Base-by-base conservation (phyloP, 1,140 invertebrate genomes). In the Drosophila tani region DNA sequence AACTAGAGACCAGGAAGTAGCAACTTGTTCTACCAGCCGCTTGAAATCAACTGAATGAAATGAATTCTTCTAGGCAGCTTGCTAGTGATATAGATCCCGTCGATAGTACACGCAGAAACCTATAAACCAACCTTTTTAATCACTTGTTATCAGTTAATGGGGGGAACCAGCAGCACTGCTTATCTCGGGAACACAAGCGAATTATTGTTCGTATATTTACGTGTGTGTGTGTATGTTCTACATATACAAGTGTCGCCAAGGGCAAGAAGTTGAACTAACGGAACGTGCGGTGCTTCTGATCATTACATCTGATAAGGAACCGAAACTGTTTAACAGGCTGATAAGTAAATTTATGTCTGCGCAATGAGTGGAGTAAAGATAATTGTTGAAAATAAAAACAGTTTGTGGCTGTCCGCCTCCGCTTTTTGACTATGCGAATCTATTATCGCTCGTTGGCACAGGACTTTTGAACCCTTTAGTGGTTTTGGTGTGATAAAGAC, bases 31-130 rank as follows among this genome's bases (percentile, higher is more conserved):
- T 24, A 53, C 62, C 70, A 41, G 58, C 45, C 60, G 29, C 59
- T 51, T 46, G 63, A 73, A 49, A 21, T 60, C 46, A 71, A 86
- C 84, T 83, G 57, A 88, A 63, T 68, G 78, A 79, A 70, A 75
- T 49, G 41, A 49, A 53, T 35, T 58, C 24, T 60, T 38, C n/a
- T 46, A 38, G 29, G 40, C 38, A 21, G 17, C 35, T n/a, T 7
- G 35, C 56, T 46, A 27, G 47, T 40, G 75, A 77, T 77, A 77
- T 46, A 43, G 50, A 55, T 77, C 43, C 40, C 35, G 50, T 47
- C 64, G 56, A 77, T 75, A 56, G 60, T 56, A 35, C 38, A 35
- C 38, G 11, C 29, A 41, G 51, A 70, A 71, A 55, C 47, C 63
- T 59, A 62, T 69, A 56, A 77, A 71, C 50, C 65, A 60, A 43